A percentile compares a stretch with the other conserved stretches of the same genome.
Conservation (phyloP, 2,113 vertebrate genomes). For the Craseonycteris thonglongyai region DNA sequence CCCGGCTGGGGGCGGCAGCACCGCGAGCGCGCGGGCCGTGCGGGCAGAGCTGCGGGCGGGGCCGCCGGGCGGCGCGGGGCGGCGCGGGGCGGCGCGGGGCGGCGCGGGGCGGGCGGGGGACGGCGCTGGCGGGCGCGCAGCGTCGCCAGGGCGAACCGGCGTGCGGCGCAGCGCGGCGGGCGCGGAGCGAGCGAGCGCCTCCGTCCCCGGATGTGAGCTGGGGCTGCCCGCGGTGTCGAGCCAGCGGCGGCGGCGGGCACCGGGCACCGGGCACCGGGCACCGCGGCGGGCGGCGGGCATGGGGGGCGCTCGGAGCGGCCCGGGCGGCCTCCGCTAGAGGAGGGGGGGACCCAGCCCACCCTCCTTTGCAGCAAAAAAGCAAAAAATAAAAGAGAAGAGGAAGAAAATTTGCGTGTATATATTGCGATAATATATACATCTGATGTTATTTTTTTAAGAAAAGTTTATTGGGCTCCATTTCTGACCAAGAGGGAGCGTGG, state of each 20-base stretch:
- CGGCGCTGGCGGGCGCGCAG: conserved; percentile 61
- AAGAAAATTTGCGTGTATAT: conserved; percentile 62
- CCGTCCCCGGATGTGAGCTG: conserved; percentile 72
- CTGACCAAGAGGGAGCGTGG: conserved; percentile 60
- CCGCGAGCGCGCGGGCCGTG: background rate
- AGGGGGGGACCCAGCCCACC: conserved; percentile 54
- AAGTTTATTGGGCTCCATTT: conserved; percentile 74
- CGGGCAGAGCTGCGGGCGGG: conserved; percentile 63
- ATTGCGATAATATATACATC: conserved; percentile 71
- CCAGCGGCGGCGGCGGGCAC: conserved; percentile 55
- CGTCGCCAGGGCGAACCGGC: conserved; percentile 68
- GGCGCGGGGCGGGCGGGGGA: conserved; percentile 58
- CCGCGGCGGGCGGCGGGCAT: conserved; percentile 57
- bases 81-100: conserved; percentile 72
- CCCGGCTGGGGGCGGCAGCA: background rate
- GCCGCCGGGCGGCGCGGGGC: conserved; percentile 59
- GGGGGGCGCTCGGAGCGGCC: conserved; percentile 56
- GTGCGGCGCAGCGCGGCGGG: conserved; percentile 67
- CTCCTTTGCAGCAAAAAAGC: conserved; percentile 65
- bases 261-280: conserved; percentile 50
- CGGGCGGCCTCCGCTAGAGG: conserved; percentile 60
- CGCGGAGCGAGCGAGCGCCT: conserved; percentile 58
- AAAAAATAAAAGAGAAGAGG: too few species aligned
- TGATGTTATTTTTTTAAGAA: conserved; percentile 68
- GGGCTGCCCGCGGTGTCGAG: conserved; percentile 60